Evolutionary conservation across 1,140 invertebrate species (phyloP).

Genomic region (Drosophila trapezifrons): DNA sequence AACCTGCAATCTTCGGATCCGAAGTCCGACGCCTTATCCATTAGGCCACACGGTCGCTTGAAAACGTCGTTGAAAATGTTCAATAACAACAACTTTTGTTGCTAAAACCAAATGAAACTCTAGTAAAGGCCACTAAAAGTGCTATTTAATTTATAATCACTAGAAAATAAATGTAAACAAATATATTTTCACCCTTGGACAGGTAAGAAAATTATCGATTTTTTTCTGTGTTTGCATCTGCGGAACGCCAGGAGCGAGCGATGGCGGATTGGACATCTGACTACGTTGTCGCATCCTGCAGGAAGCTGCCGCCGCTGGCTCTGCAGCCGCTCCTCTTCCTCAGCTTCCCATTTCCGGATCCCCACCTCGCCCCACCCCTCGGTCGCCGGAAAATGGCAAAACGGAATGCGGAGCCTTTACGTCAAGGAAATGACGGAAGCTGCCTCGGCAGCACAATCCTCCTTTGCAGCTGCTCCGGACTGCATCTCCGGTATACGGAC

Average conservation of each 20-base stretch:
- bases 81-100: background rate
- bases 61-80: background rate
- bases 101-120: background rate
- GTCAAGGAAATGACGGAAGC: slow-evolving; percentile 82
- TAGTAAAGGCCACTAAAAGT: background rate
- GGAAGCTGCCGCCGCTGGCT: slow-evolving; percentile 64
- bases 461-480: slow-evolving; percentile 36
- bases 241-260: background rate
- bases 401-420: slow-evolving; percentile 64
- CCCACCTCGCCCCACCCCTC: background rate
- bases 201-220: slow-evolving; percentile 6
- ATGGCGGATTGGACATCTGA: slow-evolving; percentile 43
- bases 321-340: slow-evolving; percentile 20
- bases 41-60: slow-evolving; percentile 39
- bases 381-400: slow-evolving; percentile 30
- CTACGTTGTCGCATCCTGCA: slow-evolving; percentile 75
- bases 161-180: background rate
- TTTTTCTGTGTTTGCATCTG: slow-evolving; percentile 13
- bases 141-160: background rate
- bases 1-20: slow-evolving; percentile 50
- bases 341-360: slow-evolving; percentile 30
- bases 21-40: slow-evolving; percentile 48
- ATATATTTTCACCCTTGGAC: too few species aligned
- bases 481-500: slow-evolving; percentile 42
- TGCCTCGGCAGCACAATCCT: slow-evolving; percentile 48